These are phyloP conservation scores for Pygoscelis adeliae DNA, from an alignment of 2,113 vertebrate genomes.

Conservation along the genomic window DNA sequence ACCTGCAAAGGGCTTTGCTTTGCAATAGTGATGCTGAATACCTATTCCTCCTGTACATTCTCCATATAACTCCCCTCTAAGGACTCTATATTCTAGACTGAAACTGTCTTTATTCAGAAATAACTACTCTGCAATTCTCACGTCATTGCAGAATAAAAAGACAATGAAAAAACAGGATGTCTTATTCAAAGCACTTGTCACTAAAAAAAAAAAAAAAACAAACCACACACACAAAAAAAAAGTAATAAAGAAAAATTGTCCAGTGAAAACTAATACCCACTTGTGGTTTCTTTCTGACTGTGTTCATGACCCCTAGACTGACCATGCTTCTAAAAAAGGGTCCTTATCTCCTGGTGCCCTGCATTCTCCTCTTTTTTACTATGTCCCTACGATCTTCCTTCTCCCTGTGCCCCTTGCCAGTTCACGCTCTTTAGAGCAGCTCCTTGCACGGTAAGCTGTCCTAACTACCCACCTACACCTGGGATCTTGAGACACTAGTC, in stretches of 20 bases:
- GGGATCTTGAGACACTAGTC: not conserved
- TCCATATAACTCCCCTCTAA: too few species aligned
- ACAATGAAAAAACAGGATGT: not conserved
- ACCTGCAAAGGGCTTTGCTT: not conserved
- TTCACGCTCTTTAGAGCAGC: not conserved
- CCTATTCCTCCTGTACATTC: not conserved
- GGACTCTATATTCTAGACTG: not conserved
- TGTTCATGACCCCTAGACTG: not conserved
- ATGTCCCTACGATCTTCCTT: not conserved
- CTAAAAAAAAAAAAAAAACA: too few species aligned
- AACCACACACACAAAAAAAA: not conserved
- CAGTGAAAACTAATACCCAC: not conserved
- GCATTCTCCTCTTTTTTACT: not conserved
- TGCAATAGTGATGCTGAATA: accelerated
- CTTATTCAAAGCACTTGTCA: not conserved
- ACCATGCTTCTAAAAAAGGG: not conserved
- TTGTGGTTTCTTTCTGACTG: not conserved
- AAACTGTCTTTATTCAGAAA: not conserved
- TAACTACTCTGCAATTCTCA: not conserved
- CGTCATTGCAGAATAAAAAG: not conserved
- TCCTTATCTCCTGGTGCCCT: not conserved
- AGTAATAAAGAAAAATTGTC: not conserved
- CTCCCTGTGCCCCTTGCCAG: not conserved
- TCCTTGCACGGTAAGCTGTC: not conserved
- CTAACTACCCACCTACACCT: accelerated